Evolutionary conservation across 2,797 vertebrate species (phyloP).

Genomic region (Sarcophilus harrisii): DNA sequence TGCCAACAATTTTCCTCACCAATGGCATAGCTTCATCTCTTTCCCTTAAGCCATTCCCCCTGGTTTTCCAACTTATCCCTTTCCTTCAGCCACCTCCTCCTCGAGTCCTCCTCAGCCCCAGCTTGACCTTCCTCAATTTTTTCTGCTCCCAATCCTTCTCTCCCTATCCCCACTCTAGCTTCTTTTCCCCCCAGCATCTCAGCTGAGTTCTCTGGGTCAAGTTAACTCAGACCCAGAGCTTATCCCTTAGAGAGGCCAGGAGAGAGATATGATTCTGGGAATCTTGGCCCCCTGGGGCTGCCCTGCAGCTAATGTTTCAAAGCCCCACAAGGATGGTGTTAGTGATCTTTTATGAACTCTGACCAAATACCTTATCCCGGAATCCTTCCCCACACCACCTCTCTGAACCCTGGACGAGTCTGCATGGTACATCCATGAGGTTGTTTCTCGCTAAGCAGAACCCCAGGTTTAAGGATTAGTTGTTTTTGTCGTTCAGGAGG

Average conservation of each 20-base stretch:
- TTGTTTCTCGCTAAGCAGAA: not conserved
- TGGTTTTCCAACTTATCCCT: not conserved
- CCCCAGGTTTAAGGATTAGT: not conserved
- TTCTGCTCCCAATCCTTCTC: not conserved
- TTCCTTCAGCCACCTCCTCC: not conserved
- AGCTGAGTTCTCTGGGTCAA: not conserved
- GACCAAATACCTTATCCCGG: conserved; percentile 52
- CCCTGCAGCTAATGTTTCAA: conserved; percentile 52
- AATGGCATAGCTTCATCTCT: not conserved
- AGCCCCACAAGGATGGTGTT: conserved; percentile 28
- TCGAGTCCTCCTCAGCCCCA: not conserved
- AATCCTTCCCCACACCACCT: conserved; percentile 48
- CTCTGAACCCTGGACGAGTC: conserved; percentile 12
- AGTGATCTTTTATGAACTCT: conserved; percentile 31
- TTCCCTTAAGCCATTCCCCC: not conserved
- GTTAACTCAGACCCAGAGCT: not conserved
- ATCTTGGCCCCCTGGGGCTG: conserved; percentile 38
- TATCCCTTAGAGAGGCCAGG: not conserved
- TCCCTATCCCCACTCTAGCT: not conserved
- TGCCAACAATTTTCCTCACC: not conserved
- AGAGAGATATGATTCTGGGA: conserved; percentile 15
- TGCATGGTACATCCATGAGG: not conserved
- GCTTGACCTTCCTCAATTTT: not conserved
- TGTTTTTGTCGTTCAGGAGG: not conserved
- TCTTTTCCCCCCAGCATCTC: not conserved